Base-by-base conservation (phyloP, 2,113 vertebrate genomes). In the Rhipidura dahli region DNA sequence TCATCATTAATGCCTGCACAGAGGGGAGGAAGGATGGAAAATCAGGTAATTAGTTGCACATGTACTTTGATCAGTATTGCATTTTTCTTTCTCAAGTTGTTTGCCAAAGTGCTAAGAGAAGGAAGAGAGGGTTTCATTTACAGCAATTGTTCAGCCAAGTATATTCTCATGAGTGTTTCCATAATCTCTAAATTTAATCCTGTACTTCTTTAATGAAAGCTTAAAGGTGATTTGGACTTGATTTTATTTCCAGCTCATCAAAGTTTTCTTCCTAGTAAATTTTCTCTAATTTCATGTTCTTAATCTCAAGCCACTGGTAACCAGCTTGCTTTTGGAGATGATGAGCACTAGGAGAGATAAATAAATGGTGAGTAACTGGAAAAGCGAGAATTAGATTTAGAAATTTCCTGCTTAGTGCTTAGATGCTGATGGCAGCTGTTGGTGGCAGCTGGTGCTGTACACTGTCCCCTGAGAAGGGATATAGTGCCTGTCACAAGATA, bases 1-100 rank as follows among this genome's bases (percentile, higher is more conserved):
- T 94, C 86, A 76, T 94, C 86, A 76, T 84, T 85, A 92, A 82
- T 50, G 64, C 51, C 44, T 80, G 47, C 53, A 61, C 75, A 88
- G 61, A 75, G 47, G 70, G 53, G n/a, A 73, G 30, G 66, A 65
- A 94, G 51, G 71, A 93, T 20, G 15, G 61, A 93, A 87, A 85
- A 81, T 83, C 69, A 73, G 71, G 59, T 93, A 96, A 97, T 96
- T 94, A 97, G 91, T 92, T 93, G 93, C 83, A 88, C 37, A 40
- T 63, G 56, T 95, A 71, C 90, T 96, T 95, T 97, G 96, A 96
- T 96, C 94, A 91, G 63, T 68, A 37, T 40, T 91, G 66, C 83
- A 20, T 90, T 90, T 94, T 89, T 83, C 40, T 90, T 92, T 87
- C 93, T 93, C 84, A 89, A 42, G 47, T 87, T 92, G 30, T 93